phyloP scores from a whole-genome alignment of 2,888 invertebrate genomes.

The Caenorhabditis macrosperma region DNA sequence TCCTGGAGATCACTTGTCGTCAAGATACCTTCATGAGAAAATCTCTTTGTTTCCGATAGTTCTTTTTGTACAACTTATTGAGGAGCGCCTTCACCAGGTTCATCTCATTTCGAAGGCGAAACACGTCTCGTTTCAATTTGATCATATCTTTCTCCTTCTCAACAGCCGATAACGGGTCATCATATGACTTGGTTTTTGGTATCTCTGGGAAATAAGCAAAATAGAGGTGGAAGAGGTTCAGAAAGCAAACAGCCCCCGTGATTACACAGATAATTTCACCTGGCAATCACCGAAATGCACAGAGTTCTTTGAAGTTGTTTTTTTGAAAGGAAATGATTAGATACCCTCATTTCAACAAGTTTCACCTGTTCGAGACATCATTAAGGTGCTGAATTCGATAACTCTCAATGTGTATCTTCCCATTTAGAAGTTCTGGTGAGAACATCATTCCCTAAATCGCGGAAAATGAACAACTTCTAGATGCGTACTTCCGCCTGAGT shows the following conservation, averaged over 20 bases:
- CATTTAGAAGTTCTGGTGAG: no score
- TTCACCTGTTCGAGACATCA: constrained; percentile 14
- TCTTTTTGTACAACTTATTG: constrained; percentile 52
- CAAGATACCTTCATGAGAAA: constrained; percentile 48
- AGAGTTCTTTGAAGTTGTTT: background rate
- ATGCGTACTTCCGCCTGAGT: no score
- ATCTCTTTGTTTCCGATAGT: constrained; percentile 41
- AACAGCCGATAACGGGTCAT: constrained; percentile 20
- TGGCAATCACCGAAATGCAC: no score
- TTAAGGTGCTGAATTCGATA: background rate
- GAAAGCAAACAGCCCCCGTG: background rate
- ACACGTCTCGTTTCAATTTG: constrained; percentile 50
- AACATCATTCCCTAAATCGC: no score
- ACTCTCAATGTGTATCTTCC: no score
- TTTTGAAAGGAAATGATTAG: background rate
- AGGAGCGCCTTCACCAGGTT: constrained; percentile 51
- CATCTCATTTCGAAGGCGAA: constrained; percentile 53
- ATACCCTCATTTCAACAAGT: no score
- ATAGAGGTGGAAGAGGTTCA: no score
- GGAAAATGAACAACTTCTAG: no score
- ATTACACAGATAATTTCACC: no score
- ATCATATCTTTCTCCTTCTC: constrained; percentile 40
- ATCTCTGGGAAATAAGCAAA: constrained; percentile 17
- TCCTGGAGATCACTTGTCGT: no score
- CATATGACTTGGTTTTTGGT: constrained; percentile 33